phyloP scores from a whole-genome alignment of 2,113 vertebrate species.

The Cyphomyrus plagiostoma region DNA sequence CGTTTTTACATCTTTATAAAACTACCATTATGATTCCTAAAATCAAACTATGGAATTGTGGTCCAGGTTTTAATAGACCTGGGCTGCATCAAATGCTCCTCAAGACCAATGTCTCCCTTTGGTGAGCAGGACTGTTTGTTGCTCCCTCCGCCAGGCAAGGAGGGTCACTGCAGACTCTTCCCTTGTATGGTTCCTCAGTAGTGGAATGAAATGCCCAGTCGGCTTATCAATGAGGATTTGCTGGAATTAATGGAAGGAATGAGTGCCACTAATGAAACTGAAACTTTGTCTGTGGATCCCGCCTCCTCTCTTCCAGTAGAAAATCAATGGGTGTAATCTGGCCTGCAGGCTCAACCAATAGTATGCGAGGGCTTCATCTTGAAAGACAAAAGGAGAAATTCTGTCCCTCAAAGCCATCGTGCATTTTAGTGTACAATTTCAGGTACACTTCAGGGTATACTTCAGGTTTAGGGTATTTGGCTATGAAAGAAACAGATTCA shows the following conservation, averaged over 20 bases:
- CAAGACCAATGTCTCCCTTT: background rate
- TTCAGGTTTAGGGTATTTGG: background rate
- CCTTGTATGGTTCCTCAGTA: too few relatives aligned
- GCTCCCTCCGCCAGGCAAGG: background rate
- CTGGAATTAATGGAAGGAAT: too few relatives aligned
- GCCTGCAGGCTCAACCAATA: background rate
- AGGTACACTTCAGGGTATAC: too few relatives aligned
- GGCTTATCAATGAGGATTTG: too few relatives aligned
- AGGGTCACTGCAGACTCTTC: too few relatives aligned
- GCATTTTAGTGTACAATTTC: background rate
- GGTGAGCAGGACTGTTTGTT: background rate
- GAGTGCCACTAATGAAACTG: too few relatives aligned
- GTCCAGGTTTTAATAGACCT: too few relatives aligned
- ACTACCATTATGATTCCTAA: too few relatives aligned
- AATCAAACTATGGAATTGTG: too few relatives aligned
- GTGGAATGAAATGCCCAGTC: too few relatives aligned
- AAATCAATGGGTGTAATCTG: background rate
- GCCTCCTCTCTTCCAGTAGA: background rate
- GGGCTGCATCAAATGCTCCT: background rate
- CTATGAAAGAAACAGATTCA: background rate
- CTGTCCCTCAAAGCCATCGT: background rate
- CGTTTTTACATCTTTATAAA: too few relatives aligned
- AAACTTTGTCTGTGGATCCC: too few relatives aligned
- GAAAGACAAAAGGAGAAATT: background rate
- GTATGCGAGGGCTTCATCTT: background rate